phyloP scores from a whole-genome alignment of 2,113 vertebrate species.

The Rhagologus leucostigma region DNA sequence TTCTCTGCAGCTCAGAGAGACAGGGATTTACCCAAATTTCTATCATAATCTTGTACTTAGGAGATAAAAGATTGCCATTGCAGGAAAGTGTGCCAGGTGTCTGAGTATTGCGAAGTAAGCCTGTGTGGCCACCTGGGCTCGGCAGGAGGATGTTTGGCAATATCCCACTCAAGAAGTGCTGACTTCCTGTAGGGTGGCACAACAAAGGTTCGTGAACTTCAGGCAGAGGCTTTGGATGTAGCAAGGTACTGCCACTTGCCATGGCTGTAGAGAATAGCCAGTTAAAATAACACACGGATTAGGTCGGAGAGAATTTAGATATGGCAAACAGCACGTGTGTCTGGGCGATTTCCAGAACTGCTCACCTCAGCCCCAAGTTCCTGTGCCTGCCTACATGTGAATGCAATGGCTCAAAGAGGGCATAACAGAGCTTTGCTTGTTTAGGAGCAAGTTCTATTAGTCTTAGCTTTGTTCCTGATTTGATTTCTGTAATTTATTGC shows the following conservation, averaged over 20 bases:
- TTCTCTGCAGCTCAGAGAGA: background rate
- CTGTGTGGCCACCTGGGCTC: background rate
- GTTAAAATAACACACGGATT: constrained; percentile 23
- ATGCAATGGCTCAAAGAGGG: background rate
- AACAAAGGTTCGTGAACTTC: background rate
- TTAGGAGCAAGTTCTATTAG: background rate
- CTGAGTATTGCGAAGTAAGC: background rate
- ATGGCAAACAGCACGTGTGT: background rate
- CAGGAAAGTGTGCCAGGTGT: background rate
- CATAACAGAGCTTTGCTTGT: background rate
- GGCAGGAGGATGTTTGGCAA: background rate
- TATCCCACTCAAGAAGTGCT: background rate
- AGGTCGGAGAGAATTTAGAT: background rate
- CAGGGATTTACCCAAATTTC: background rate
- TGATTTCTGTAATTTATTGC: background rate
- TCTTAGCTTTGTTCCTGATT: background rate
- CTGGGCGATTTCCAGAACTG: background rate
- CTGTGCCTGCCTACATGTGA: background rate
- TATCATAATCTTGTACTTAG: background rate
- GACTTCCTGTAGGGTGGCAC: background rate
- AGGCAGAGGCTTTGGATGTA: background rate
- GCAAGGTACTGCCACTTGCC: background rate
- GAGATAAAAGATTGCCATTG: background rate
- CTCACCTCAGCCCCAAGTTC: constrained; percentile 7
- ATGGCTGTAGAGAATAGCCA: background rate